Evolutionary conservation across 1,140 invertebrate genomes (phyloP), one percentile per base, ranked within the genome.

Genomic region (Camponotus pennsylvanicus): DNA sequence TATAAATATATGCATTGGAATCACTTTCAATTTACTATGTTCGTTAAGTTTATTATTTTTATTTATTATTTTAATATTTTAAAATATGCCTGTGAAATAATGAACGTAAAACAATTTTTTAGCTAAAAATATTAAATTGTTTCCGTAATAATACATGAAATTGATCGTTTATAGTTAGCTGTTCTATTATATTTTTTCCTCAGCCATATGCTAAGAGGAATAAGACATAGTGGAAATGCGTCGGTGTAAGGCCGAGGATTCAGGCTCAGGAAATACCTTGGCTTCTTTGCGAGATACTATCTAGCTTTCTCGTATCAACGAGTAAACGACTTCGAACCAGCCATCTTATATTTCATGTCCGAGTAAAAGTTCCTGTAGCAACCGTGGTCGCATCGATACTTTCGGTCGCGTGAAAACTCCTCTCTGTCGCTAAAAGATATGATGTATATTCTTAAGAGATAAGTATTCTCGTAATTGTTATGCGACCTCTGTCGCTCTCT

Each of bases 231-330:
- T 42, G 37, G 32, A 61, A 83, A 61, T 40, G 40, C 57, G 64
- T 73, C 13, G 40, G 55, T 61, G 40, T 37, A 59, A 49, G 34
- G 75, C 55, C 69, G 3, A 21, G 40, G 75, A 85, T 69, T 87
- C 27, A 55, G 71, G 78, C 83, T 87, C 76, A 69, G 55, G 59
- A 75, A 90, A 90, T 89, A 90, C 90, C 85, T 91, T 91, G 87
- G 89, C 92, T 92, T 82, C 77, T 69, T 80, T 77, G 89, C 90
- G 83, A 93, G 91, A 91, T 91, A 80, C 88, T 87, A 92, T 92
- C 75, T 92, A 76, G 91, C 92, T 93, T 93, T 93, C 93, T 91
- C 91, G 92, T 93, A 93, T 93, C 92, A 93, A 63, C 89, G 92
- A 90, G 86, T 93, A 93, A 93, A 93, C 93, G 91, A 93, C 79